Evolutionary conservation across 2,888 invertebrate genomes (phyloP).

Genomic region (Heliconius aoede): DNA sequence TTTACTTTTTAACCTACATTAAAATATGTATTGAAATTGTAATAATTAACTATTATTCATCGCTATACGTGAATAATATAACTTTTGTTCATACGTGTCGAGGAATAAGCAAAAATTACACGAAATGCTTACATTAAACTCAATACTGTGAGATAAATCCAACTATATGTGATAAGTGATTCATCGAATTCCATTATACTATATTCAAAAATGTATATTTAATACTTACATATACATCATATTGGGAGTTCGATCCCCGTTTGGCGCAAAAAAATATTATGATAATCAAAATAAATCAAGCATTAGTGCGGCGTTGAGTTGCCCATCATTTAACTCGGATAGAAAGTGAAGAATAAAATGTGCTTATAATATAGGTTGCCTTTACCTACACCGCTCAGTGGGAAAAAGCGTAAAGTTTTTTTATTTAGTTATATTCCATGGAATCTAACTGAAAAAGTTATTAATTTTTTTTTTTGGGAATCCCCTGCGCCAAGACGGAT

Average conservation of each 20-base stretch:
- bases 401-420: neutral
- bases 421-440: neutral
- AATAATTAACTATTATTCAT: neutral
- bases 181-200: neutral
- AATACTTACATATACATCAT: neutral
- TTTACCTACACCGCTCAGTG: too few relatives aligned
- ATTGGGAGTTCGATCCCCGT: neutral
- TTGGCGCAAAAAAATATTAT: neutral
- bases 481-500: too few relatives aligned
- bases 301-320: neutral
- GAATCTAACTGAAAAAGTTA: too few relatives aligned
- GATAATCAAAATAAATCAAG: neutral
- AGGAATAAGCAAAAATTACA: slow-evolving; percentile 19
- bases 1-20: too few relatives aligned
- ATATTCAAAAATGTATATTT: neutral
- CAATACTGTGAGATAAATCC: neutral
- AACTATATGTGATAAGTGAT: neutral
- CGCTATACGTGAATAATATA: neutral
- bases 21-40: neutral
- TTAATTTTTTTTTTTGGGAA: too few relatives aligned
- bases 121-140: neutral
- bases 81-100: slow-evolving; percentile 11
- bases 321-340: too few relatives aligned
- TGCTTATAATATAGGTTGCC: neutral
- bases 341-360: too few relatives aligned